Base-by-base conservation (phyloP, 35 echinoderm and acorn worm species). In the Patiria miniata region DNA sequence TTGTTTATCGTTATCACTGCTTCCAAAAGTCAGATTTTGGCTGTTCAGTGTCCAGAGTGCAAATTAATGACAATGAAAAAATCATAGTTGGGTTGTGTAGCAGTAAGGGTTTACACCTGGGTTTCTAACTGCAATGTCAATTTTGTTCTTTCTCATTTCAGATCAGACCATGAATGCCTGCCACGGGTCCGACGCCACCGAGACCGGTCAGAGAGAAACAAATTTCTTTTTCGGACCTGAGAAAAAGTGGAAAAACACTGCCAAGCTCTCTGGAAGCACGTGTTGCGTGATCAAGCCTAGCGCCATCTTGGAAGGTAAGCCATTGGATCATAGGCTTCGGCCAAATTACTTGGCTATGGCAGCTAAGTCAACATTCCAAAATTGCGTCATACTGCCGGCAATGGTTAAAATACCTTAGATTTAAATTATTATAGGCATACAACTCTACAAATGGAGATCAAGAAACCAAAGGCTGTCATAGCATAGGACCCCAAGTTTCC, bases 221-320 rank as follows among this genome's bases (percentile, higher is more conserved):
- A 76, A 88, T 53, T 94, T 98, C 89, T 98, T 98, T 81, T 97
- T 97, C 79, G 85, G 80, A 30, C 42, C 90, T 0, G 39, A 77
- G 8, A 78, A 56, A 30, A 61, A 42, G 38, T 73, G 76, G 51
- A 81, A 36, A 28, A 98, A 98, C 58, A 98, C 91, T 6, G 91
- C 95, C 14, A 83, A 81, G 26, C 79, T 91, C 37, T 18, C 77
- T 21, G 55, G 84, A 9, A 88, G 88, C 61, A 91, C 95, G 47
- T 98, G 95, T 44, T 98, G 95, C 73, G 83, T 98, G 55, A 98
- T 98, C 36, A 98, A 98, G 83, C 95, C 95, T 26, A 88, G 77
- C 56, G 95, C 95, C 16, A 81, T 98, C 39, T 82, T 85, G 84
- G 85, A 83, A 82, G 91, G 95, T 98, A 57, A 86, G 92, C 81